Evolutionary conservation across 1,140 invertebrate species (phyloP).

Genomic region (Diabrotica virgifera): DNA sequence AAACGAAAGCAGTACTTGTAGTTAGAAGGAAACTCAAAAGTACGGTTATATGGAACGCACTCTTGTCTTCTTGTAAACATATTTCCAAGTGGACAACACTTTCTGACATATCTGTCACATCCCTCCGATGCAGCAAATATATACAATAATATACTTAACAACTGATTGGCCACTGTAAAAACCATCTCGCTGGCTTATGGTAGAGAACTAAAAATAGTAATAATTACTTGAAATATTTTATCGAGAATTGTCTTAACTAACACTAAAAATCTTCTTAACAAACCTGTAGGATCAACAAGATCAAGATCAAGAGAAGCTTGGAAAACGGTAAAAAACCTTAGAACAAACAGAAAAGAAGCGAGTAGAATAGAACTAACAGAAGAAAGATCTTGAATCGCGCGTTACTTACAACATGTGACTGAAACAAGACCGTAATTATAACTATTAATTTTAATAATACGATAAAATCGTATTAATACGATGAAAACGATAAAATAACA

Average conservation of each 20-base stretch:
- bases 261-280: too few relatives aligned
- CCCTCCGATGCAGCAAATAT: background rate
- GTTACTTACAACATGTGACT: too few relatives aligned
- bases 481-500: too few relatives aligned
- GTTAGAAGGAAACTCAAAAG: background rate
- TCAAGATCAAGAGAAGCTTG: too few relatives aligned
- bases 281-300: too few relatives aligned
- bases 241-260: slow-evolving; percentile 15
- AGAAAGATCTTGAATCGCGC: too few relatives aligned
- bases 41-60: background rate
- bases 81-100: background rate
- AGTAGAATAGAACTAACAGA: too few relatives aligned
- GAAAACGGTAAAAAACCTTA: too few relatives aligned
- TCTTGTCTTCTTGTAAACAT: background rate
- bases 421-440: too few relatives aligned
- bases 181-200: background rate
- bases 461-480: too few relatives aligned
- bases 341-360: too few relatives aligned
- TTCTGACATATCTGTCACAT: background rate
- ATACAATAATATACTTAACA: background rate
- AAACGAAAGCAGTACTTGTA: background rate
- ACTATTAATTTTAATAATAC: too few relatives aligned
- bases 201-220: background rate
- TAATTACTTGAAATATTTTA: background rate
- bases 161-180: background rate